Evolutionary conservation across 2,113 vertebrate species (phyloP).

Genomic region (Charadrius vociferus): DNA sequence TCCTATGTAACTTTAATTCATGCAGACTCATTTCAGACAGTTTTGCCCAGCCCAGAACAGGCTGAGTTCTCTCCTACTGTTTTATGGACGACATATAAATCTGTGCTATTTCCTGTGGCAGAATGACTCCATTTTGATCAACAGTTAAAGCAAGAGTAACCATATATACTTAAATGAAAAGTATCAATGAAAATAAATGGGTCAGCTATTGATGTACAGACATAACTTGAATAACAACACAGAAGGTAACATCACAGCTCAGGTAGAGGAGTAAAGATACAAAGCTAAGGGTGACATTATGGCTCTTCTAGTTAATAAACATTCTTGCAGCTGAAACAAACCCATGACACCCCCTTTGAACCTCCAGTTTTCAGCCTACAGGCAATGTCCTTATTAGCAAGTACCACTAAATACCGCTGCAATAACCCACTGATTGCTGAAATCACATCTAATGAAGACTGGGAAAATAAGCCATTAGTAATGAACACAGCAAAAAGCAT

Average conservation of each 20-base stretch:
- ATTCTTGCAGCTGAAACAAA: neutral
- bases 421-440: neutral
- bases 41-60: neutral
- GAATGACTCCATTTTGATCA: neutral
- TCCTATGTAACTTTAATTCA: neutral
- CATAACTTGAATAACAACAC: neutral
- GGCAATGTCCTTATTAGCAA: neutral
- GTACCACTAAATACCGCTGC: accelerated
- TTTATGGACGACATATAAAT: accelerated
- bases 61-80: neutral
- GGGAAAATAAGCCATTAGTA: neutral
- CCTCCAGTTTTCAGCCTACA: neutral
- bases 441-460: neutral
- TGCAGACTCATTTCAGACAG: neutral
- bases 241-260: neutral
- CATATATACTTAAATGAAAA: neutral
- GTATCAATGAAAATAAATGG: accelerated
- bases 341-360: neutral
- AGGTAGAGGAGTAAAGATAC: neutral
- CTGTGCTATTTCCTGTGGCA: neutral
- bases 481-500: neutral
- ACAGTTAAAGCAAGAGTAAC: neutral
- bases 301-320: neutral
- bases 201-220: neutral
- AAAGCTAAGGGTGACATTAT: neutral